Evolutionary conservation across 2,888 invertebrate species (phyloP), one percentile per base, ranked within the genome.

Genomic region (Rugalucina vietnamica): DNA sequence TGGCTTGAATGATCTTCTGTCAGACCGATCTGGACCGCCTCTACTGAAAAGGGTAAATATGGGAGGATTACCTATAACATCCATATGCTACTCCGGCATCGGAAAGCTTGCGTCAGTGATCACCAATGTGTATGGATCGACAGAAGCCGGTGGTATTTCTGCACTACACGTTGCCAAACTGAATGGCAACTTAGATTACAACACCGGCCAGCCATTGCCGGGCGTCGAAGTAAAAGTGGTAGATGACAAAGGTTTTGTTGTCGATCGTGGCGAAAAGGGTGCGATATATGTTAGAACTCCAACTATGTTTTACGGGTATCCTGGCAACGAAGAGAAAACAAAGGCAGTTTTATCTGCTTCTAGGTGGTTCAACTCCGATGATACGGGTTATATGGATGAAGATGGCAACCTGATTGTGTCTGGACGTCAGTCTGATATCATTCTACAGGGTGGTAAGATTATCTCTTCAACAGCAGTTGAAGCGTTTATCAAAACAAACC

Each of bases 291-390:
- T 76, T 1, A 72, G 85, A 27, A 72, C 81, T 8, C 81, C 81
- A 27, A 37, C 76, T 21, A 18, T 85, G 27, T 76, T 82, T 21
- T 29, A 29, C 27, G 34, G 69, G 1, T 85, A 85, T 34, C 76
- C 37, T 36, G 69, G 76, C 0, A 37, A 82, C 4, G 39, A 27
- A 29, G 60, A 60, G 21, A 76, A 32, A 32, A 79, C 85, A 18
- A 71, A 73, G 29, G 76, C 76, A 69, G 81, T 70, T 0, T 49
- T 85, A 10, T 69, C 73, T 1, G 10, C n/a, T 0, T 43, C 37
- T n/a, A 60, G 72, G 8, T 85, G 85, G 85, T 79, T 85, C 78
- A 77, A 85, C 43, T 82, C 82, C 1, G 82, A 85, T 60, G 85
- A 85, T 29, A 70, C 82, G 18, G 85, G 85, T 1, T 43, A 73